Percentiles rank a stretch among this genome's conserved stretches.
Evolutionary conservation across 2,888 invertebrate genomes (phyloP).

Genomic region (Melanargia galathea): DNA sequence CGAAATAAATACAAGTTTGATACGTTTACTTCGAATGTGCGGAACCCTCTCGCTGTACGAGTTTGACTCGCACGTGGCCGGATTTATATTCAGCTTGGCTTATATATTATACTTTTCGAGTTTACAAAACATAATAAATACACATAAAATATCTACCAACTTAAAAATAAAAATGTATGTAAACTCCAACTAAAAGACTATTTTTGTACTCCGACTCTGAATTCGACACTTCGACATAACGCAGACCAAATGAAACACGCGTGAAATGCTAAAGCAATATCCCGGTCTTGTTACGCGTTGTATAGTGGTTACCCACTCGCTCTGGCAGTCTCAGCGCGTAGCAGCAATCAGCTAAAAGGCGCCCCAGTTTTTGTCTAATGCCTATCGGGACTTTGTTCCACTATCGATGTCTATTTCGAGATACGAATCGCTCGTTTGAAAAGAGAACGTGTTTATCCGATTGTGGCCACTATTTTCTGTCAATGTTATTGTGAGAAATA

Average conservation of each 20-base stretch:
- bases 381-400: conserved; percentile 17
- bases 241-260: background rate
- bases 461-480: conserved; percentile 2
- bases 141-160: too few species aligned
- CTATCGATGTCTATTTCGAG: conserved; percentile 23
- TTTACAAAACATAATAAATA: too few species aligned
- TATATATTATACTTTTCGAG: too few species aligned
- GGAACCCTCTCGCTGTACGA: too few species aligned
- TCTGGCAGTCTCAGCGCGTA: conserved; percentile 15
- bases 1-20: too few species aligned
- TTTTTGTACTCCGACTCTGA: too few species aligned
- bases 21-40: too few species aligned
- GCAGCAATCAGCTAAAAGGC: conserved; percentile 31
- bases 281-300: background rate
- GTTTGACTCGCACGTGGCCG: too few species aligned
- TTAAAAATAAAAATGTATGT: too few species aligned
- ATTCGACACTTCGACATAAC: background rate
- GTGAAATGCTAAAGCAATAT: conserved; percentile 14
- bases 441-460: background rate
- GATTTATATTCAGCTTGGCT: too few species aligned
- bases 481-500: background rate
- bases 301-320: conserved; percentile 10
- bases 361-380: conserved; percentile 11
- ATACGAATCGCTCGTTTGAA: conserved; percentile 12
- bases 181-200: too few species aligned